Percentiles rank a stretch among this genome's conserved stretches.
phyloP scores from a whole-genome alignment of 2,797 vertebrate genomes.

The Lindbergichthys nudifrons region DNA sequence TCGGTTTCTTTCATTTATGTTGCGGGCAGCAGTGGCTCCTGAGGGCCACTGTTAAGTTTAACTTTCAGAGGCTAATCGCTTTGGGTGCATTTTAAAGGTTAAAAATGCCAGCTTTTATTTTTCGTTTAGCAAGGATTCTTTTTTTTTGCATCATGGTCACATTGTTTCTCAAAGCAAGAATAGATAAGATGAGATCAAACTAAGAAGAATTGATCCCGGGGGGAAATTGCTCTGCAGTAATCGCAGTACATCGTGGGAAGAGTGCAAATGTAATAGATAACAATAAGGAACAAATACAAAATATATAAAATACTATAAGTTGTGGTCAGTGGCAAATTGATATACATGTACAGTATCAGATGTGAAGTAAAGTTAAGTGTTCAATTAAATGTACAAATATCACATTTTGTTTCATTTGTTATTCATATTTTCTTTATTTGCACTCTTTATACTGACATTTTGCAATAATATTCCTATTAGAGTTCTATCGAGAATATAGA shows the following conservation, averaged over 20 bases:
- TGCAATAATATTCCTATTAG: too few relatives aligned
- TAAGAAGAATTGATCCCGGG: neutral
- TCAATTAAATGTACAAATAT: neutral
- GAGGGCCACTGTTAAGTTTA: neutral
- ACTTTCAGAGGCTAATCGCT: slow-evolving; percentile 12
- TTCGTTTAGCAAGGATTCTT: neutral
- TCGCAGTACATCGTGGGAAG: neutral
- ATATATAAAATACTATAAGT: neutral
- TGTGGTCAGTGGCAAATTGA: too few relatives aligned
- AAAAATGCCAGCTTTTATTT: neutral
- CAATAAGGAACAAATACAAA: neutral
- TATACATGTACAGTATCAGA: neutral
- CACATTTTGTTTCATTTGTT: neutral
- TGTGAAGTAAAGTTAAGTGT: neutral
- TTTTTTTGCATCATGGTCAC: neutral
- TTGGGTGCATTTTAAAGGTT: slow-evolving; percentile 19
- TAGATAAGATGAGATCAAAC: neutral
- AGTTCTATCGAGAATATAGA: too few relatives aligned
- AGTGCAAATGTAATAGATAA: neutral
- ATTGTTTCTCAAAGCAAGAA: neutral
- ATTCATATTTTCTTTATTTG: neutral
- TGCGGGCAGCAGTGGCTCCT: slow-evolving; percentile 8
- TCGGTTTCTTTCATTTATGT: slow-evolving; percentile 14
- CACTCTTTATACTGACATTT: neutral
- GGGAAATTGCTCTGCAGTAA: neutral